Base-by-base conservation (phyloP, 2,113 vertebrate species). In the Gopherus flavomarginatus region DNA sequence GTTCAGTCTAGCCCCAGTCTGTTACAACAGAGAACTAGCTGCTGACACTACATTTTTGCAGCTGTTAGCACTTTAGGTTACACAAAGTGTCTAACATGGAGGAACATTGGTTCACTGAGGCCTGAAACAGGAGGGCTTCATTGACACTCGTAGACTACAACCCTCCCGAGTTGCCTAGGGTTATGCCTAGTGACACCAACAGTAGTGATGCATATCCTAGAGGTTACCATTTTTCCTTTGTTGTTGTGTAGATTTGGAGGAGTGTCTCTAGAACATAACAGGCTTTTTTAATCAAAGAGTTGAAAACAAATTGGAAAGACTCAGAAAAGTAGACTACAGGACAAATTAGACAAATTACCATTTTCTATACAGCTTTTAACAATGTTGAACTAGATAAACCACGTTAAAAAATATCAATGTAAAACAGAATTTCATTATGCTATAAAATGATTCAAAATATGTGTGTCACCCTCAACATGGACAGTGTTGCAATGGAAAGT, bases 381-480 rank as follows among this genome's bases (percentile, higher is more conserved):
- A 10, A 17, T 54, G 12, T 47, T 59, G 24, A 69, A 24, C 47
- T 84, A 82, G 0, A 0, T 0, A 86, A 87, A 42, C 29, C 3
- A 11, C 4, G 53, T 35, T 35, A 65, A 65, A 65, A 35, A 57
- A n/a, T 47, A 65, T 35, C 62, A 65, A n/a, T 65, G 62, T 31
- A 65, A 65, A 65, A 59, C 29, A 3, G 0, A 44, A 2, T 6
- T 16, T 8, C 35, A 11, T 49, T 11, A 31, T 80, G 86, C 29
- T 5, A 54, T 4, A 50, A 12, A 75, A 72, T 26, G 2, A 54
- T 90, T 56, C 24, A 0, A 91, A 88, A 91, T 49, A 89, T 85
- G 83, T 2, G 87, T 2, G 14, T 47, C 4, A 11, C 27, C 19
- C 31, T 90, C 57, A 87, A 16, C 16, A 69, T 69, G 62, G 16